A percentile compares a stretch with the other conserved stretches of the same genome.
These are phyloP conservation scores for Muscicapa comitata DNA, from an alignment of 2,797 vertebrate species.

Conservation along the genomic window DNA sequence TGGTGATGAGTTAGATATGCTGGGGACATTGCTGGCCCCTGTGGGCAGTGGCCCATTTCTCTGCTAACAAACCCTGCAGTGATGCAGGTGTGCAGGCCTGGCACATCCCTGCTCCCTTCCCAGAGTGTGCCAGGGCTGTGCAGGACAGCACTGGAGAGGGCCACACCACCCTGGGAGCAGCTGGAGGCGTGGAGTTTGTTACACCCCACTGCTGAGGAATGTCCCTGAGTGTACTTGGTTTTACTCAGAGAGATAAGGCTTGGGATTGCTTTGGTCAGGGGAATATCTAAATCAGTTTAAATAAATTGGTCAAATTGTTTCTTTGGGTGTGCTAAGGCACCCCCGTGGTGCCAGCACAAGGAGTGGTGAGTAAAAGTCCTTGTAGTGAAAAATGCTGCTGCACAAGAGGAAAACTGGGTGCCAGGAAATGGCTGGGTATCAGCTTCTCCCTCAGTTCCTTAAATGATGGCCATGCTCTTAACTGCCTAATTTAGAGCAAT, in stretches of 20 bases:
- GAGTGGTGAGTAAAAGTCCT: not conserved
- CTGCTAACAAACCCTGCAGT: not conserved
- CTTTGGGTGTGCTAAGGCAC: not conserved
- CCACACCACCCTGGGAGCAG: not conserved
- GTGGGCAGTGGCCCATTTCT: not conserved
- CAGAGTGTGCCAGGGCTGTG: fast-evolving
- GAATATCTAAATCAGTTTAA: not conserved
- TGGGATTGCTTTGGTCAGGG: not conserved
- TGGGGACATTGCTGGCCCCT: fast-evolving
- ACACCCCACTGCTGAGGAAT: not conserved
- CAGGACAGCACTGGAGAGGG: not conserved
- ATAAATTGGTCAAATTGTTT: not conserved
- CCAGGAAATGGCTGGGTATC: not conserved
- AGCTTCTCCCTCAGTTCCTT: not conserved
- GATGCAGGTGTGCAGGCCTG: not conserved
- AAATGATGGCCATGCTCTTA: not conserved
- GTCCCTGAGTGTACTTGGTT: not conserved
- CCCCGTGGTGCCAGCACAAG: not conserved
- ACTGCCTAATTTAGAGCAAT: constrained; percentile 41
- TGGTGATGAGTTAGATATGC: not conserved
- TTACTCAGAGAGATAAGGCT: not conserved
- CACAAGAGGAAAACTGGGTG: not conserved
- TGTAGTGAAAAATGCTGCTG: not conserved
- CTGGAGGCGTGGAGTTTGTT: not conserved
- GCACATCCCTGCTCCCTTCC: not conserved